Evolutionary conservation across 2,113 vertebrate species (phyloP).

Genomic region (Oenanthe melanoleuca): DNA sequence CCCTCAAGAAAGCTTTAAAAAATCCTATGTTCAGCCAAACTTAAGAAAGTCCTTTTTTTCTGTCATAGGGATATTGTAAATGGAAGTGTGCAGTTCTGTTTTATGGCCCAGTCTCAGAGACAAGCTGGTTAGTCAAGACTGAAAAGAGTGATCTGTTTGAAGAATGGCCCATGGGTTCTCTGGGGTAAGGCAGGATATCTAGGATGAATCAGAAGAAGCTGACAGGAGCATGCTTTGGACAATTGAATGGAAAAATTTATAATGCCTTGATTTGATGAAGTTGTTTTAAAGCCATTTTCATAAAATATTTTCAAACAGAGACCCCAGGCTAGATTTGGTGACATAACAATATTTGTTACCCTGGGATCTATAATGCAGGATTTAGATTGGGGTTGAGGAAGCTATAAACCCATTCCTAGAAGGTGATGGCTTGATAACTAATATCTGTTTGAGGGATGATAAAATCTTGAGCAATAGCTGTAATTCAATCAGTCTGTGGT

Average conservation of each 20-base stretch:
- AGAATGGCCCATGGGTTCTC: background rate
- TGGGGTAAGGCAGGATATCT: background rate
- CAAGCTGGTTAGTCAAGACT: background rate
- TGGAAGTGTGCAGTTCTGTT: background rate
- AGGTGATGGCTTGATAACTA: background rate
- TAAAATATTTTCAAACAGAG: background rate
- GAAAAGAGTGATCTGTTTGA: background rate
- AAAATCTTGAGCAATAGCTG: background rate
- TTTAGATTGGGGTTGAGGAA: background rate
- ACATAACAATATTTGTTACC: background rate
- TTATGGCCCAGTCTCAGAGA: background rate
- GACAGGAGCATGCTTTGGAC: background rate
- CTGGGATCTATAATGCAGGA: background rate
- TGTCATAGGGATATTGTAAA: background rate
- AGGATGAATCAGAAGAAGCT: background rate
- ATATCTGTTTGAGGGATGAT: background rate
- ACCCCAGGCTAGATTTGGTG: background rate
- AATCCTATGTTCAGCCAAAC: background rate
- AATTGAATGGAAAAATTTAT: background rate
- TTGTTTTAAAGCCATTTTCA: background rate
- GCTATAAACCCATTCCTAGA: background rate
- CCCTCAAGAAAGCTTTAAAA: background rate
- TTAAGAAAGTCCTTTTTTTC: background rate
- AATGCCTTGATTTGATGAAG: background rate
- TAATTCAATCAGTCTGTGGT: background rate